A percentile compares a stretch with the other conserved stretches of the same genome.
phyloP scores from a whole-genome alignment of 1,140 invertebrate species.

The Charaxes varanes region DNA sequence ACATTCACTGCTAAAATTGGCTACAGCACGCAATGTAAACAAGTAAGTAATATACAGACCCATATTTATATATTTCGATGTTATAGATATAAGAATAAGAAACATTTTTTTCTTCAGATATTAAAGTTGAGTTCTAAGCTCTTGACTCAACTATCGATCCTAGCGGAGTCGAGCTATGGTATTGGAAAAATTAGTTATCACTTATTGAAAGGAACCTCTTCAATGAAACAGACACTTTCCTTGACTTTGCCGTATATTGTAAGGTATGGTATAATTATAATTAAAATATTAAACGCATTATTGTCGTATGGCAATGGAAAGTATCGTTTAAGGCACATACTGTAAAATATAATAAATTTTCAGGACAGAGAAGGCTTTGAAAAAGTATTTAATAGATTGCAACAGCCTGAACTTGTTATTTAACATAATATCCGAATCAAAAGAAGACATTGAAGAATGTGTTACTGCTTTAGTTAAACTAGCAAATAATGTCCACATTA shows the following conservation, averaged over 20 bases:
- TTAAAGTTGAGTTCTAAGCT: constrained; percentile 50
- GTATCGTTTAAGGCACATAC: no score
- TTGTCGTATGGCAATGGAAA: no score
- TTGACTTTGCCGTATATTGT: constrained; percentile 73
- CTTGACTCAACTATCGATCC: constrained; percentile 56
- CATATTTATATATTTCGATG: not conserved
- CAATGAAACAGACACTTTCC: constrained; percentile 67
- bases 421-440: constrained; percentile 39
- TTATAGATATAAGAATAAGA: not conserved
- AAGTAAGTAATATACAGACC: constrained; percentile 50
- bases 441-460: constrained; percentile 56
- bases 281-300: not conserved
- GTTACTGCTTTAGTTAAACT: constrained; percentile 63
- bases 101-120: constrained; percentile 38
- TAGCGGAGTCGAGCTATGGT: constrained; percentile 71
- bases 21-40: constrained; percentile 17
- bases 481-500: constrained; percentile 64
- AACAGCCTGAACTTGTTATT: constrained; percentile 57
- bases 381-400: constrained; percentile 65
- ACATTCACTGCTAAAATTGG: no score
- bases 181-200: constrained; percentile 75
- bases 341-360: constrained; percentile 19
- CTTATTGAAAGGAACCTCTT: constrained; percentile 56
- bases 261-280: constrained; percentile 43
- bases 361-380: constrained; percentile 57